Evolutionary conservation across 2,888 invertebrate genomes (phyloP), one percentile per base, ranked within the genome.

Genomic region (Sarcophaga caerulescens): DNA sequence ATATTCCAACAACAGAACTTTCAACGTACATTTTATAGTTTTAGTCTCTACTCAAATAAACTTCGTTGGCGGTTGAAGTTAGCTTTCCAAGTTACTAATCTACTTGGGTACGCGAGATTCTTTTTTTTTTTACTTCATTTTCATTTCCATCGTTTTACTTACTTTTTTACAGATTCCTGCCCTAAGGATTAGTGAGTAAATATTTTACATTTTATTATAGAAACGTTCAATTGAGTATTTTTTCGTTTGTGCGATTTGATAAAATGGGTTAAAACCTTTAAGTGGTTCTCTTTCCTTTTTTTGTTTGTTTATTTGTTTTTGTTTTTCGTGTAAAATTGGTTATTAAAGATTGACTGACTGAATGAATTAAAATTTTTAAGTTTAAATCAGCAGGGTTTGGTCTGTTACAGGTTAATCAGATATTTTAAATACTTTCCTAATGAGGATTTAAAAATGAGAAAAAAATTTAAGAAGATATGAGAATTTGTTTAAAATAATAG

Each of bases 131-230:
- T 68, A 59, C 44, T 74, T 65, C 74, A 52, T 60, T 35, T 85
- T 81, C n/a, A n/a, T n/a, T n/a, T n/a, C n/a, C n/a, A n/a, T n/a
- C n/a, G n/a, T n/a, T n/a, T n/a, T n/a, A n/a, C n/a, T n/a, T n/a
- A 17, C 68, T 81, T 80, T 76, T 81, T 81, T 70, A 78, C 74
- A 85, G 75, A 81, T 78, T 82, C 78, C 66, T 85, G 75, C 81
- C 85, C 75, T 82, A 65, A 21, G 85, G 85, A 71, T 77, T 70
- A 65, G 63, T 78, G 66, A 78, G 70, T 75, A 85, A 78, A 74
- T 81, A 65, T 82, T 75, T 75, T 70, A 57, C 45, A 81, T 73
- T 85, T 85, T 74, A 77, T 79, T 71, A 65, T 23, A 52, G 3
- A 12, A 10, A 17, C 70, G 35, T 62, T 63, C 35, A 70, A 71